Evolutionary conservation across 2,113 vertebrate species (phyloP).

Genomic region (Scytalopus superciliaris): DNA sequence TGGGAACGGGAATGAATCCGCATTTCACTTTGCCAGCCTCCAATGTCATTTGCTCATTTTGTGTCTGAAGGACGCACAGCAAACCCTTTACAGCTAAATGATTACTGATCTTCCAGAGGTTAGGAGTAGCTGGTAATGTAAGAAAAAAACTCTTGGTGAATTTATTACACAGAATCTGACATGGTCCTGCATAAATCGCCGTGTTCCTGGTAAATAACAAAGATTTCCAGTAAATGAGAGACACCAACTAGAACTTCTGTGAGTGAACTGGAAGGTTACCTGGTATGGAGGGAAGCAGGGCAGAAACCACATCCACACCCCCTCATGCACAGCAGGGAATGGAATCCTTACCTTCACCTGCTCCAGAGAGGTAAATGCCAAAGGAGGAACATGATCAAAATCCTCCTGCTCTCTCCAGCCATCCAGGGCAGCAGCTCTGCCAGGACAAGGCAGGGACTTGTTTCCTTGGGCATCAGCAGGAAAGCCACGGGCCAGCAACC

Average conservation of each 20-base stretch:
- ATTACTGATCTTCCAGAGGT: background rate
- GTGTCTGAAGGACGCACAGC: background rate
- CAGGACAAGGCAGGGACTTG: no score
- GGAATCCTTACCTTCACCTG: background rate
- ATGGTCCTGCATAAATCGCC: background rate
- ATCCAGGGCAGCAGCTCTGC: background rate
- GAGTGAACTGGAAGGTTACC: background rate
- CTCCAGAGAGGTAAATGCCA: background rate
- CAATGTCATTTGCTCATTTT: background rate
- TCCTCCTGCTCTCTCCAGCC: background rate
- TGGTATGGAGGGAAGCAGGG: background rate
- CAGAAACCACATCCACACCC: background rate
- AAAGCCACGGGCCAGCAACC: background rate
- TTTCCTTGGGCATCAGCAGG: background rate
- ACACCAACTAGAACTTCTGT: background rate
- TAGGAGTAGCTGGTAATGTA: background rate
- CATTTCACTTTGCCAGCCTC: background rate
- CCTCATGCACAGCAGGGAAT: background rate
- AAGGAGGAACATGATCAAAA: background rate
- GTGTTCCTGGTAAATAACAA: background rate
- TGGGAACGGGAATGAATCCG: background rate
- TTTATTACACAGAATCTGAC: constrained; percentile 10
- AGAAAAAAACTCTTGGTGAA: background rate
- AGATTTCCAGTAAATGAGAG: background rate
- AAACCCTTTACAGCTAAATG: constrained; percentile 36